Conservation (phyloP, 2,888 invertebrate species). For the Colletes collaris region DNA sequence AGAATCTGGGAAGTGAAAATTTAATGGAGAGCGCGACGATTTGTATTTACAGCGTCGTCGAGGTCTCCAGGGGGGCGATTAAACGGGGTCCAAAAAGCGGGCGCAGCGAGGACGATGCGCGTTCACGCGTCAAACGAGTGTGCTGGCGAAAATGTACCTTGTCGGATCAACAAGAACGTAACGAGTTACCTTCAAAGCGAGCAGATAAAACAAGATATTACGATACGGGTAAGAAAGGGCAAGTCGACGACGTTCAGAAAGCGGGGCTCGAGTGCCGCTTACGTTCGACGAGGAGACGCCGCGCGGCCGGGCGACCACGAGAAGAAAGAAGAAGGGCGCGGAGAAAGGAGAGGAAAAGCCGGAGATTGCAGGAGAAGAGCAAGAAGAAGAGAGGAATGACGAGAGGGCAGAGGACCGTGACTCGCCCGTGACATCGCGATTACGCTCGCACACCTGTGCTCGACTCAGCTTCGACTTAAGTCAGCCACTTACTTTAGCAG, state of each 20-base stretch:
- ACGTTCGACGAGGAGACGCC: conserved; percentile 22
- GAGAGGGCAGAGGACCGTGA: conserved; percentile 72
- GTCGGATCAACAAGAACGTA: conserved; percentile 63
- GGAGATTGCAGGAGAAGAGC: conserved; percentile 31
- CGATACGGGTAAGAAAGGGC: conserved; percentile 57
- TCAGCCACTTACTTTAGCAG: conserved; percentile 79
- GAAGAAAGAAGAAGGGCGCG: conserved; percentile 49
- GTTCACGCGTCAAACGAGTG: conserved; percentile 12
- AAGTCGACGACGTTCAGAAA: conserved; percentile 53
- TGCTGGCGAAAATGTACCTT: conserved; percentile 41
- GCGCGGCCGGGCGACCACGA: conserved; percentile 14
- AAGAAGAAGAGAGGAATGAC: conserved; percentile 37
- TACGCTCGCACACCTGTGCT: conserved; percentile 81
- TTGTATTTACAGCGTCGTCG: too few relatives aligned
- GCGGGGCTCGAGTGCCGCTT: conserved; percentile 38
- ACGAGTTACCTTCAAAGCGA: conserved; percentile 60
- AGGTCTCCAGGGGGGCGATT: not conserved
- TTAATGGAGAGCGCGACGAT: too few relatives aligned
- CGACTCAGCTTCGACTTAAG: conserved; percentile 69
- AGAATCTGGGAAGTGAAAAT: too few relatives aligned
- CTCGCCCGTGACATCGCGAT: conserved; percentile 82
- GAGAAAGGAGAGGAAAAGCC: conserved; percentile 48
- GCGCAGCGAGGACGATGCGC: not conserved
- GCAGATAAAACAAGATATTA: conserved; percentile 70
- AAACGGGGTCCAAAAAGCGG: not conserved